A percentile compares a stretch with the other conserved stretches of the same genome.
Conservation (phyloP, 2,113 vertebrate species). For the Lepisosteus osseus region DNA sequence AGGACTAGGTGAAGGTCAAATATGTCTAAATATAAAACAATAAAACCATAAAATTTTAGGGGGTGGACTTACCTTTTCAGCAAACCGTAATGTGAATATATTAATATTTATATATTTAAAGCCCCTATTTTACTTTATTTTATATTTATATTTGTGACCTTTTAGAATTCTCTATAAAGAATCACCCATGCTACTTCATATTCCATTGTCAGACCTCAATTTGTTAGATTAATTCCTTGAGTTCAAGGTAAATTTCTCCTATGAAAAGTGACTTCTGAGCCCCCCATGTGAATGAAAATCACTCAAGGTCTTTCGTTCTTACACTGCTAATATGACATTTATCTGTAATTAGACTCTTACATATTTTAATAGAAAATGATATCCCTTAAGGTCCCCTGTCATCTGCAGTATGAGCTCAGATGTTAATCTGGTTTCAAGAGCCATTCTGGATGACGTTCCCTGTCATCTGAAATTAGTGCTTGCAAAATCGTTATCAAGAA, state of each 20-base stretch:
- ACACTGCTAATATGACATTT: slow-evolving; percentile 65
- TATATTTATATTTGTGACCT: too few relatives aligned
- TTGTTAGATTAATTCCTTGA: too few relatives aligned
- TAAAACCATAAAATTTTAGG: too few relatives aligned
- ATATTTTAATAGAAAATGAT: slow-evolving; percentile 69
- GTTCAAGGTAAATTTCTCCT: not conserved
- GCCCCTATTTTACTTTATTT: too few relatives aligned
- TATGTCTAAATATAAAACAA: too few relatives aligned
- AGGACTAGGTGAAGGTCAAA: too few relatives aligned
- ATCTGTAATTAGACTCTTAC: slow-evolving; percentile 69
- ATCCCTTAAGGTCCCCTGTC: slow-evolving; percentile 70
- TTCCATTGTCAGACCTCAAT: too few relatives aligned
- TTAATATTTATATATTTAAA: too few relatives aligned
- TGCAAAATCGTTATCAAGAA: slow-evolving; percentile 52
- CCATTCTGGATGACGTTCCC: slow-evolving; percentile 54
- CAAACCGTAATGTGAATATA: too few relatives aligned
- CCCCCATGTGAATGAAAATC: slow-evolving; percentile 28
- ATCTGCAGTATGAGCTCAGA: slow-evolving; percentile 65
- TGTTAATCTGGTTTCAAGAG: slow-evolving; percentile 58
- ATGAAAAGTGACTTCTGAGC: slow-evolving; percentile 7
- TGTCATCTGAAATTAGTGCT: slow-evolving; percentile 61
- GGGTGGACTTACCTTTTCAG: too few relatives aligned
- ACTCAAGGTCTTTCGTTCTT: slow-evolving; percentile 54
- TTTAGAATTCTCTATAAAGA: too few relatives aligned
- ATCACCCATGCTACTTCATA: too few relatives aligned